These are phyloP conservation scores for Thyatira batis DNA, from an alignment of 2,888 invertebrate species.

Conservation along the genomic window DNA sequence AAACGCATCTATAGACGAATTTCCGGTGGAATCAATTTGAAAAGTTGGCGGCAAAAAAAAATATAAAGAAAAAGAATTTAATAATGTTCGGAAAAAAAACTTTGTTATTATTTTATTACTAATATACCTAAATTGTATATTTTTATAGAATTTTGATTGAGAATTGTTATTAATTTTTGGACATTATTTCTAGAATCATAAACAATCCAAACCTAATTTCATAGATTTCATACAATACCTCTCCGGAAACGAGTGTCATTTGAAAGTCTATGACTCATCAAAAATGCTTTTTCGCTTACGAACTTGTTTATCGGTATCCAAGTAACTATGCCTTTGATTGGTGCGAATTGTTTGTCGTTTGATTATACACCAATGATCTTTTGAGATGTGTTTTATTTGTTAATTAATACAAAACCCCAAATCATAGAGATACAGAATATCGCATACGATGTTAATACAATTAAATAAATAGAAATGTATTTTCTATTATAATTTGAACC, in stretches of 20 bases:
- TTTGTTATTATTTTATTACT: constrained; percentile 1
- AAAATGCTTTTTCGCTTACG: constrained; percentile 54
- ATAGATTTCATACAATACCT: constrained; percentile 66
- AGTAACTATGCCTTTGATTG: constrained; percentile 25
- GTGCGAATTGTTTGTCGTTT: accelerated
- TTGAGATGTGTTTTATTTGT: neutral
- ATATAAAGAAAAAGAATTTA: constrained; percentile 12
- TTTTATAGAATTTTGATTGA: neutral
- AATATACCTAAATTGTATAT: constrained; percentile 4
- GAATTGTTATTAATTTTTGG: constrained; percentile 5
- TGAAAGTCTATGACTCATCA: constrained; percentile 77
- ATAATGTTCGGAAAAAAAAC: constrained; percentile 8
- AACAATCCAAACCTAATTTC: constrained; percentile 51
- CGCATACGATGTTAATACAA: no score
- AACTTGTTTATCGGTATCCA: constrained; percentile 14
- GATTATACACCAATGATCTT: constrained; percentile 33
- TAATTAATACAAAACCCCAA: neutral
- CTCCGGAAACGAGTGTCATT: constrained; percentile 81
- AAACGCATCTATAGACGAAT: constrained; percentile 82
- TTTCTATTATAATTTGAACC: neutral
- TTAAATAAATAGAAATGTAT: no score
- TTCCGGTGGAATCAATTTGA: constrained; percentile 78
- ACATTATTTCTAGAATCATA: constrained; percentile 38
- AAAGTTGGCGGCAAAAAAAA: constrained; percentile 66
- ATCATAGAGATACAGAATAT: neutral